Evolutionary conservation across 2,113 vertebrate species (phyloP), one percentile per base, ranked within the genome.

Genomic region (Colistium nudipinnis): DNA sequence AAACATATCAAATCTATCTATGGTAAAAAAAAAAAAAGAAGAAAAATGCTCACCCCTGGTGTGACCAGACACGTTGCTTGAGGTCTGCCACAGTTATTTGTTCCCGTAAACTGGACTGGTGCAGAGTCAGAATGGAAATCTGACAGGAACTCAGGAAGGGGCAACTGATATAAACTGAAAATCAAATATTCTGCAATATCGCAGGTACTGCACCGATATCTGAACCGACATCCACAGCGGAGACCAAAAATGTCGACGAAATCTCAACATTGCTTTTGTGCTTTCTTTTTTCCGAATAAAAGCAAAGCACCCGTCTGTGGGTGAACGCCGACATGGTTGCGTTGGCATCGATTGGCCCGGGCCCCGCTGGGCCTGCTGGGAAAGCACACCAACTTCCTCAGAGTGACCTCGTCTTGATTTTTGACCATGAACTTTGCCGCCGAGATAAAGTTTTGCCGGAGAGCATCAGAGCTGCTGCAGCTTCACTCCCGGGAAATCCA

Each of bases 401-500:
- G 22, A 54, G 36, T 59, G 80, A 75, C 76, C 80, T 35, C 9
- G 20, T 69, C 77, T 80, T 65, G 81, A 81, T 85, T 80, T 86
- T 53, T 75, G 78, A 79, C 83, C 70, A 67, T 79, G 67, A 82
- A 65, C 74, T 82, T 81, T 41, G 51, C 78, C 36, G 31, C n/a
- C 53, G 52, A 80, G 89, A 87, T 84, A 76, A 78, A 82, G 66
- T 88, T 82, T n/a, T 82, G 48, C 62, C 47, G 49, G 66, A 78
- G 82, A 74, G 62, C 62, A 81, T 83, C 68, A 76, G 76, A 73
- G 63, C 80, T 22, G 35, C 39, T 53, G 68, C n/a, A 3, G 35
- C 30, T 63, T 61, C 62, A 66, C 88, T 83, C 86, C n/a, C 17
- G 87, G 90, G 90, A 92, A 91, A 91, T 90, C n/a, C n/a, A n/a